phyloP scores from a whole-genome alignment of 2,113 vertebrate genomes.

The Thymallus thymallus region DNA sequence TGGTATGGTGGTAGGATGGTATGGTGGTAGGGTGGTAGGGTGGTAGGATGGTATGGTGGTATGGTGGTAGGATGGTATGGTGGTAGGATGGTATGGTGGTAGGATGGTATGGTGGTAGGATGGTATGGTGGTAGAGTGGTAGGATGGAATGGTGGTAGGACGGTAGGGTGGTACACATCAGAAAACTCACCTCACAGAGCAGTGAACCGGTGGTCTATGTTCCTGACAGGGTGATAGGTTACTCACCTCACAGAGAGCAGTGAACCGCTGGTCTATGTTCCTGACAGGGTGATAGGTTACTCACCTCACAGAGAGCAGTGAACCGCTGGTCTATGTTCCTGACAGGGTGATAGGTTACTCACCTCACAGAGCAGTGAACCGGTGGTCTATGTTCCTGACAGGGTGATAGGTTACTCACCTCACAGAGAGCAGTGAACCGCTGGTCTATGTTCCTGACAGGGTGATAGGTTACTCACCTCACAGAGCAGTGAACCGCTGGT shows the following conservation, averaged over 20 bases:
- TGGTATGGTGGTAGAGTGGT: no score
- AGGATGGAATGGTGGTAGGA: no score
- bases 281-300: slow-evolving; percentile 74
- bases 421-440: slow-evolving; percentile 64
- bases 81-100: no score
- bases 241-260: slow-evolving; percentile 73
- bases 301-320: slow-evolving; percentile 71
- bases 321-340: slow-evolving; percentile 64
- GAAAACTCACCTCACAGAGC: slow-evolving; percentile 66
- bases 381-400: slow-evolving; percentile 60
- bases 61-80: no score
- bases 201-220: no score
- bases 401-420: slow-evolving; percentile 80
- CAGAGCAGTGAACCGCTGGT: slow-evolving; percentile 62
- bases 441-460: slow-evolving; percentile 66
- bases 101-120: no score
- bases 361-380: slow-evolving; percentile 71
- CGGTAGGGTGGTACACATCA: no score
- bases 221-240: no score
- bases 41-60: no score
- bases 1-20: no score
- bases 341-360: slow-evolving; percentile 74
- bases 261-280: slow-evolving; percentile 59
- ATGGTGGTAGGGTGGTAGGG: no score
- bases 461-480: slow-evolving; percentile 77